Percentiles rank a stretch among this genome's conserved stretches.
Conservation (phyloP, 2,113 vertebrate species). For the Murina feae region DNA sequence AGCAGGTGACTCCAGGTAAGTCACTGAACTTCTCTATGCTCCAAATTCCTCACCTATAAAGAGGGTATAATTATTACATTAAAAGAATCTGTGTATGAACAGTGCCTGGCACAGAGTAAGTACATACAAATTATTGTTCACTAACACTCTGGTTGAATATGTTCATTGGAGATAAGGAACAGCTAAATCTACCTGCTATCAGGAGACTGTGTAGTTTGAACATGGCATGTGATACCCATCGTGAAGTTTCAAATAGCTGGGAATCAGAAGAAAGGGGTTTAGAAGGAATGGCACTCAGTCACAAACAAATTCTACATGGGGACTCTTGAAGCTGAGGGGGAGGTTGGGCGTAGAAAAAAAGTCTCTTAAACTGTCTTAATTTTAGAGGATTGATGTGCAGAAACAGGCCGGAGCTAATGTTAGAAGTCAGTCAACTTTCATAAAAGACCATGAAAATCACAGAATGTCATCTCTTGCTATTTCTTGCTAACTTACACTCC, state of each 20-base stretch:
- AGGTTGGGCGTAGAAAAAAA: not conserved
- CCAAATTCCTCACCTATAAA: not conserved
- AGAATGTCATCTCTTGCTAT: not conserved
- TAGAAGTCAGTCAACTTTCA: slow-evolving; percentile 29
- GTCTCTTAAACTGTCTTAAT: slow-evolving; percentile 30
- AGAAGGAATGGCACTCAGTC: not conserved
- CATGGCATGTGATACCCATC: not conserved
- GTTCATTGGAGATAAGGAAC: not conserved
- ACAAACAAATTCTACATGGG: not conserved
- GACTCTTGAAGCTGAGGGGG: not conserved
- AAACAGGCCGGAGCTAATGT: slow-evolving; percentile 48
- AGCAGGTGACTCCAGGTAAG: not conserved
- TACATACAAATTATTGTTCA: not conserved
- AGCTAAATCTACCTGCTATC: not conserved
- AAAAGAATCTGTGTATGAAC: not conserved
- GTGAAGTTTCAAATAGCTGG: not conserved
- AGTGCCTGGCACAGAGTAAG: not conserved
- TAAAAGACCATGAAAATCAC: slow-evolving; percentile 24
- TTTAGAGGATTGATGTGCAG: not conserved
- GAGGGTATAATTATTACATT: not conserved
- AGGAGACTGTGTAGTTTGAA: not conserved
- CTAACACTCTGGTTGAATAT: not conserved
- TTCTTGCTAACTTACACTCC: not conserved
- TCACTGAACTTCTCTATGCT: not conserved
- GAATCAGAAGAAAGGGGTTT: not conserved